These are phyloP conservation scores for Caiman crocodilus DNA, from an alignment of 2,797 vertebrate species.

Conservation along the genomic window DNA sequence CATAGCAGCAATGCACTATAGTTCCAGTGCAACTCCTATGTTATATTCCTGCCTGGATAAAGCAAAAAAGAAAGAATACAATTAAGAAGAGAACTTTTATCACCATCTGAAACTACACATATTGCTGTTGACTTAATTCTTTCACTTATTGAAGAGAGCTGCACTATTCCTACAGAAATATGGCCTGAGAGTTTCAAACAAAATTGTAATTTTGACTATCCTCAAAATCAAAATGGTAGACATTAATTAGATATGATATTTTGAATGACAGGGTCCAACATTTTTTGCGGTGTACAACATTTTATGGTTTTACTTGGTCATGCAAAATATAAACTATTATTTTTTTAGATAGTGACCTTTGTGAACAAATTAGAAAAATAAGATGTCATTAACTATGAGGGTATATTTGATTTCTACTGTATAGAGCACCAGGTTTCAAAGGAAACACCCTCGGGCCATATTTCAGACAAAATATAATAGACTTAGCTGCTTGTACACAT, in stretches of 20 bases:
- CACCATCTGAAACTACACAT: not conserved
- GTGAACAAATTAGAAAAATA: not conserved
- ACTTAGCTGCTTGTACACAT: not conserved
- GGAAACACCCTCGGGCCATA: not conserved
- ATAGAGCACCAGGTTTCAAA: not conserved
- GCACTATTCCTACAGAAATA: not conserved
- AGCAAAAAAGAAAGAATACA: constrained; percentile 10
- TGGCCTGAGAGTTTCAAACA: not conserved
- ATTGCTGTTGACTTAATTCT: not conserved
- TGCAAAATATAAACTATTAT: not conserved
- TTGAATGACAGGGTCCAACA: not conserved
- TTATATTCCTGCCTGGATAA: constrained; percentile 41
- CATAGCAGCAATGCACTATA: constrained; percentile 17
- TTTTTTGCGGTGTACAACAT: not conserved
- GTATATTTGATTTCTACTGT: not conserved
- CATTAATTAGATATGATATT: not conserved
- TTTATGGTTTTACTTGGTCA: not conserved
- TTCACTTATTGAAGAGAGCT: not conserved
- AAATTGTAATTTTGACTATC: not conserved
- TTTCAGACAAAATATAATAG: not conserved
- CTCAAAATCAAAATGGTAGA: not conserved
- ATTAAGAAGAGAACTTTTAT: not conserved
- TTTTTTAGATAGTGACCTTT: not conserved
- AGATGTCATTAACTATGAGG: not conserved
- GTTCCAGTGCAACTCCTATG: not conserved